Evolutionary conservation across 2,113 vertebrate genomes (phyloP).

Genomic region (Macrotis lagotis): DNA sequence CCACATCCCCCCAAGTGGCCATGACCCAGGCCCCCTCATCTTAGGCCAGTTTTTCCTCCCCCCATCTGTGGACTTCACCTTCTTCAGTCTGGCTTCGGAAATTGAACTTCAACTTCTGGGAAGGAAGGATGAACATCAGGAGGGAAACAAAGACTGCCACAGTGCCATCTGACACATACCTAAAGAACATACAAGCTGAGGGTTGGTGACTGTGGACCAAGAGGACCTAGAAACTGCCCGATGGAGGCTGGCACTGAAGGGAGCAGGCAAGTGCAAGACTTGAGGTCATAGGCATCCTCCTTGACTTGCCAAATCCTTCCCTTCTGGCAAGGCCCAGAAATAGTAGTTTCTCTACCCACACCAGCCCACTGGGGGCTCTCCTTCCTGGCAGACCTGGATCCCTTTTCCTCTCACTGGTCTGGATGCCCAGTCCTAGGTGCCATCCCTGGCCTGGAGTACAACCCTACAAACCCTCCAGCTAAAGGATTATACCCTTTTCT

Average conservation of each 20-base stretch:
- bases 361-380: no score
- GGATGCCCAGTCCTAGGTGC: background rate
- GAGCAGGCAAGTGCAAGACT: no score
- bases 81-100: conserved; percentile 79
- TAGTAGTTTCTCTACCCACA: no score
- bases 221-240: background rate
- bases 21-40: background rate
- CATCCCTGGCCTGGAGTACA: background rate
- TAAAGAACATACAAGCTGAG: conserved; percentile 62
- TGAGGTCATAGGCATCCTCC: background rate
- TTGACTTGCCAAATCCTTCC: background rate
- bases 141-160: conserved; percentile 90
- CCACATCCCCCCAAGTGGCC: no score
- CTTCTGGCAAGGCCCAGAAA: no score
- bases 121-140: conserved; percentile 93
- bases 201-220: background rate
- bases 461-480: background rate
- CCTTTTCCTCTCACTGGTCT: no score
- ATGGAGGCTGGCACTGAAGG: background rate
- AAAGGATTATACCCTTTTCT: background rate
- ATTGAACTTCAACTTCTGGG: conserved; percentile 86
- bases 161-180: conserved; percentile 92
- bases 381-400: no score
- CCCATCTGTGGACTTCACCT: conserved; percentile 76
- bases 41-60: background rate